Base-by-base conservation (phyloP, 2,888 invertebrate species). In the Dicyrtoma fusca region DNA sequence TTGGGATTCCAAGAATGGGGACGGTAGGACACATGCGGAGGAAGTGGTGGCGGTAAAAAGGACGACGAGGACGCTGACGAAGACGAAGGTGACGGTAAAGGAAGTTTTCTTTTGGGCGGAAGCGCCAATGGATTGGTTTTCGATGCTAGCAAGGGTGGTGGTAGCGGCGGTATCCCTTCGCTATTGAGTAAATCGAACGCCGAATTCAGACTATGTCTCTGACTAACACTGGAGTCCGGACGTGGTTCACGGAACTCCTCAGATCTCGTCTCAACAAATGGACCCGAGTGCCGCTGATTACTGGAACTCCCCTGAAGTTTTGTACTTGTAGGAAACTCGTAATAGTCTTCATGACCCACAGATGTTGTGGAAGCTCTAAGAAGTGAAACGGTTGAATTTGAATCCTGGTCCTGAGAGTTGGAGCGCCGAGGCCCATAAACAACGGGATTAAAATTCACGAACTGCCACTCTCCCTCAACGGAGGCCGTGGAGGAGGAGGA, bases 401-500 rank as follows among this genome's bases (percentile, higher is more conserved):
- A 23, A 47, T 70, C 42, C 42, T 69, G 14, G 23, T 64, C 57
- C 3, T 49, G 64, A 21, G 74, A 63, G 2, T 13, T 17, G 25
- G 42, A 21, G 0, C 73, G 59, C 21, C 72, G 75, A 1, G 80
- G 78, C 0, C 81, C 81, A 61, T 79, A 81, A n/a, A 79, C 80
- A 45, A 77, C 80, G 13, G 83, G 82, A 71, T 82, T 83, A 79
- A 83, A 84, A 76, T 83, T 83, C 65, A 83, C 82, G 79, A 83
- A 84, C 77, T 83, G 82, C 83, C 83, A 84, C 69, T 82, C 82
- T 61, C 81, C 82, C 57, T 81, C 82, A 8, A 81, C 81, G 14
- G 64, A 34, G n/a, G 63, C 55, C 10, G 63, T 23, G 17, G 78
- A 81, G 25, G 84, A 82, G 63, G 82, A 80, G 76, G 82, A 83